phyloP scores from a whole-genome alignment of 1,140 invertebrate species.

The Drosophila quadrilineata region DNA sequence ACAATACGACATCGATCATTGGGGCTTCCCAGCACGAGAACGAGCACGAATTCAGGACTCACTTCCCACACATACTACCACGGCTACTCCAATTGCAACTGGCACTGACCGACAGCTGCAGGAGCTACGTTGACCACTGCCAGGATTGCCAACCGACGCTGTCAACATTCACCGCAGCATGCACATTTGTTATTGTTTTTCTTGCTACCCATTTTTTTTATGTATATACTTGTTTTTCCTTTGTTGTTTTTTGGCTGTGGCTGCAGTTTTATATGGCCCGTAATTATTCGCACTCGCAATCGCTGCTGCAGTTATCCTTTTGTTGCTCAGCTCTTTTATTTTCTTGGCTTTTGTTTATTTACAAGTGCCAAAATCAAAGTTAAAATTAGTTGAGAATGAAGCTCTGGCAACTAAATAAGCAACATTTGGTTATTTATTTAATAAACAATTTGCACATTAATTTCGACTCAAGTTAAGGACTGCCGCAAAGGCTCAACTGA shows the following conservation, averaged over 20 bases:
- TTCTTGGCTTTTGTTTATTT: not conserved
- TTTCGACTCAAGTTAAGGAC: constrained; percentile 4
- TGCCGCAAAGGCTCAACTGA: constrained; percentile 23
- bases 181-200: constrained; percentile 66
- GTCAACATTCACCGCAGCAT: constrained; percentile 71
- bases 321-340: not conserved
- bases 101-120: too few species aligned
- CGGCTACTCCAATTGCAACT: too few species aligned
- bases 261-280: constrained; percentile 68
- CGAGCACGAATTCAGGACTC: not conserved
- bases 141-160: constrained; percentile 43
- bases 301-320: constrained; percentile 32
- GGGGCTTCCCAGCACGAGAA: constrained; percentile 65
- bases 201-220: too few species aligned
- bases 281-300: constrained; percentile 76
- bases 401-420: not conserved
- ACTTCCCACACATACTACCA: too few species aligned
- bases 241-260: constrained; percentile 64
- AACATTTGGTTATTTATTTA: not conserved
- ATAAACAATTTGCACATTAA: not conserved
- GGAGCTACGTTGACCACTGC: not conserved
- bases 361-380: not conserved
- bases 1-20: constrained; percentile 79
- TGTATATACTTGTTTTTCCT: constrained; percentile 44
- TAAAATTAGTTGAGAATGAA: not conserved